Conservation (phyloP, 2,113 vertebrate species). For the Heterotis niloticus region DNA sequence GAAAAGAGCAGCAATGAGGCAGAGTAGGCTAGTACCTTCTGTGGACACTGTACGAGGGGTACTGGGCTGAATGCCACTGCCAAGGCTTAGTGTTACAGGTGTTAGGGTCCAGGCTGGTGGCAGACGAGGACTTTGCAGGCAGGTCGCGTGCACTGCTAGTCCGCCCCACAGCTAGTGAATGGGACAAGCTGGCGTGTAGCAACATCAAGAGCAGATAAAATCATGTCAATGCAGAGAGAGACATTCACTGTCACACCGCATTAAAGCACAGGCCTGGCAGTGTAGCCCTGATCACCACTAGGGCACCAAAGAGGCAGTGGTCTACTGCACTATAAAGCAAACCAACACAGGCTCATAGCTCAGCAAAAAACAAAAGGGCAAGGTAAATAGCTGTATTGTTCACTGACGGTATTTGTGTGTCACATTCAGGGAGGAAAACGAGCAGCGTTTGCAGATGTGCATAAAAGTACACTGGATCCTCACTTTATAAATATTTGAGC, state of each 20-base stretch:
- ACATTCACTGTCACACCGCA: too few relatives aligned
- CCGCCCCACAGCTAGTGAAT: conserved; percentile 73
- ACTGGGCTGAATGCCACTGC: conserved; percentile 66
- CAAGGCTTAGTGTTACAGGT: conserved; percentile 72
- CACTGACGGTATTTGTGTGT: background rate
- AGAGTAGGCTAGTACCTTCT: conserved; percentile 61
- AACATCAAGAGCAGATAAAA: conserved; percentile 54
- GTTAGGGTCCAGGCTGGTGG: conserved; percentile 77
- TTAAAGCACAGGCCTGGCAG: conserved; percentile 25
- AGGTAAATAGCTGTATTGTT: background rate
- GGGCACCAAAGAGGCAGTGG: background rate
- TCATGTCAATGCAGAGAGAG: conserved; percentile 27
- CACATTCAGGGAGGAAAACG: background rate
- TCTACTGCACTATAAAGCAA: too few relatives aligned
- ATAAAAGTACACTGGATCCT: background rate
- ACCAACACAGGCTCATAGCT: background rate
- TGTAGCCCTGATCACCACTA: background rate
- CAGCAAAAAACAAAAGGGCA: background rate
- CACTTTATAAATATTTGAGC: background rate
- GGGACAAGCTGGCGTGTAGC: conserved; percentile 65
- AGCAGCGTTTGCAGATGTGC: background rate
- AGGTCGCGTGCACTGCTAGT: conserved; percentile 76
- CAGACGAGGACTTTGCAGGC: conserved; percentile 74
- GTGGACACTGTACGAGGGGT: conserved; percentile 75
- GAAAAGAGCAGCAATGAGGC: background rate